Base-by-base conservation (phyloP, 2,888 invertebrate genomes). In the Hemistola chrysoprasaria region DNA sequence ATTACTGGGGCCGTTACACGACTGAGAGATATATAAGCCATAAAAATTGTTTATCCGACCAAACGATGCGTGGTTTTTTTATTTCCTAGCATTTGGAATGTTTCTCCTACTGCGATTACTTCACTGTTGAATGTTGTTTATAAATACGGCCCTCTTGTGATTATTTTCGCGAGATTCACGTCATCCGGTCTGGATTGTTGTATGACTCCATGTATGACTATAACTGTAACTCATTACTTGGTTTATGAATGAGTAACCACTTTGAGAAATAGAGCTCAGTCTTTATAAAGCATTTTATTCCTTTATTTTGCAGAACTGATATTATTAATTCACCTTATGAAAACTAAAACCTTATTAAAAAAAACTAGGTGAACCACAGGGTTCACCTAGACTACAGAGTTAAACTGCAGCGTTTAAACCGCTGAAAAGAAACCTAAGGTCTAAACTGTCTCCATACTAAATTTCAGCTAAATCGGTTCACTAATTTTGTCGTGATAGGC, bases 161-260 rank as follows among this genome's bases (percentile, higher is more conserved):
- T 78, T 80, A 83, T 82, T 81, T 82, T 78, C 46, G 77, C 77
- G 62, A 71, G 65, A 65, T 77, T 75, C 72, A 74, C 84, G 83
- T 84, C 84, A 83, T 78, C 70, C 64, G 61, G 64, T 56, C 56
- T 64, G 69, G 62, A 70, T 74, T 71, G 72, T 71, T 68, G 75
- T 65, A 77, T 82, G 79, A 80, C 73, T 81, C 62, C 59, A 58
- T 42, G 71, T 69, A 78, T 84, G 83, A 83, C 78, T 84, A 81
- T 78, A 80, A 71, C 63, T 62, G 65, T 71, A 76, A 65, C 64
- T 67, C 62, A 67, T 65, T 65, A 50, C 64, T 52, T 52, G 59
- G 56, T 56, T 56, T 53, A 61, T 51, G 47, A 58, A 52, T 82
- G 79, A 82, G 70, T 80, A 79, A 80, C 62, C 56, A 55, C 34